These are phyloP conservation scores for Arctopsyche grandis DNA, from an alignment of 1,140 invertebrate species.

Conservation along the genomic window DNA sequence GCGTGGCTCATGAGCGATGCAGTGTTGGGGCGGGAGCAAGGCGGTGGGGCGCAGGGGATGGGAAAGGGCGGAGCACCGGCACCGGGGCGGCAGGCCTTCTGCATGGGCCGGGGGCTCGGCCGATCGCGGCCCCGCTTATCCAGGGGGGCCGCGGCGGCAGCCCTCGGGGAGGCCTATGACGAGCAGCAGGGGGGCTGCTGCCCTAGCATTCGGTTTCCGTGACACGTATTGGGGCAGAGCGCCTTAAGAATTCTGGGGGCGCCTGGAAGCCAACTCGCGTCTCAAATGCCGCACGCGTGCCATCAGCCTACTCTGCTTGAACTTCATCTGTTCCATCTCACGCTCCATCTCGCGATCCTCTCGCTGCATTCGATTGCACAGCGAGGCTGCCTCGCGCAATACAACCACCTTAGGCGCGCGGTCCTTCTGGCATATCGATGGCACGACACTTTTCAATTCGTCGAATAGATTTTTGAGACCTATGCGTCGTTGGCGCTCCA, in stretches of 20 bases:
- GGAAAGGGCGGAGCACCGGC: conserved; percentile 13
- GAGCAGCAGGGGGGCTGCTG: background rate
- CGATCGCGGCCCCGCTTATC: background rate
- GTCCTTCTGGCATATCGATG: conserved; percentile 78
- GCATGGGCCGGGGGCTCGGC: background rate
- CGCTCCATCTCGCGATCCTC: conserved; percentile 68
- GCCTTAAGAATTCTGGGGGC: conserved; percentile 56
- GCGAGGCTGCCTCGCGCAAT: conserved; percentile 78
- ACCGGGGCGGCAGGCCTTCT: conserved; percentile 18
- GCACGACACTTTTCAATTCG: conserved; percentile 79
- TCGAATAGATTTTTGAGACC: conserved; percentile 87
- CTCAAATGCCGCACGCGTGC: conserved; percentile 66
- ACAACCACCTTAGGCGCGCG: conserved; percentile 89
- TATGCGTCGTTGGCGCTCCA: conserved; percentile 87
- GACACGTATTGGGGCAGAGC: background rate
- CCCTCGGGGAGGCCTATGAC: conserved; percentile 35
- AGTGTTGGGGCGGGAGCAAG: background rate
- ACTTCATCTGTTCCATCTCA: conserved; percentile 64
- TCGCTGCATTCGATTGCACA: conserved; percentile 73
- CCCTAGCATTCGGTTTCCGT: background rate
- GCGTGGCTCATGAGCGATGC: conserved; percentile 1
- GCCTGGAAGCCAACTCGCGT: conserved; percentile 58
- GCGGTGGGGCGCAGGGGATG: background rate
- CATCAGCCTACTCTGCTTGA: conserved; percentile 68
- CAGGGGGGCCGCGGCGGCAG: conserved; percentile 6